Evolutionary conservation across 2,797 vertebrate genomes (phyloP), one percentile per base, ranked within the genome.

Genomic region (Oreochromis grahami): DNA sequence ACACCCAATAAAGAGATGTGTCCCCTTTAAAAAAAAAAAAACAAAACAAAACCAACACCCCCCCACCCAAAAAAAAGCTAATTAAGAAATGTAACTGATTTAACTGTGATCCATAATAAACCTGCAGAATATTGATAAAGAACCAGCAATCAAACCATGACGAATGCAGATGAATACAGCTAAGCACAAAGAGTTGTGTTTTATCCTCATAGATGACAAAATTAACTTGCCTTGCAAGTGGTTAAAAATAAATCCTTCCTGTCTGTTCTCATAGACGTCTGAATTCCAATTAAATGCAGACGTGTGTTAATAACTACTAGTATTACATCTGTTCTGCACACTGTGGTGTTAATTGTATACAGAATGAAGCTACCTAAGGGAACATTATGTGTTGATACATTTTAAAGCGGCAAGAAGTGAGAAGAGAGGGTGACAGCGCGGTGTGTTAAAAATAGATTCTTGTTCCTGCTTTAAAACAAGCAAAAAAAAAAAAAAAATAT

Each of bases 321-420:
- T 63, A 41, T 68, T 85, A 84, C 83, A 86, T 91, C 84, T 89
- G 78, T 63, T 90, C 63, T 3, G 21, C 74, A 63, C 56, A 85
- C 76, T 77, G 29, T 78, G 72, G 87, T 91, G 90, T 90, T 94
- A 91, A 91, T 84, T 87, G 56, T 77, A 87, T 68, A 72, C 26
- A 68, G 48, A 68, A 51, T 38, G n/a, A 82, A 84, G 60, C 8
- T 29, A 11, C 77, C 86, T 60, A 29, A 21, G 29, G 60, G 76
- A 72, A 38, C n/a, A 24, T 26, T 50, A 83, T 11, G 89, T 88
- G 86, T 88, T 84, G 74, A 85, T 81, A 80, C 83, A 74, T 83
- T 86, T 84, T 51, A 82, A 84, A 88, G 53, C 79, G 78, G 17
- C 12, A 78, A 76, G 41, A 84, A 78, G 80, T 79, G 78, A 85